phyloP scores from a whole-genome alignment of 2,797 vertebrate genomes.

The Artibeus jamaicensis region DNA sequence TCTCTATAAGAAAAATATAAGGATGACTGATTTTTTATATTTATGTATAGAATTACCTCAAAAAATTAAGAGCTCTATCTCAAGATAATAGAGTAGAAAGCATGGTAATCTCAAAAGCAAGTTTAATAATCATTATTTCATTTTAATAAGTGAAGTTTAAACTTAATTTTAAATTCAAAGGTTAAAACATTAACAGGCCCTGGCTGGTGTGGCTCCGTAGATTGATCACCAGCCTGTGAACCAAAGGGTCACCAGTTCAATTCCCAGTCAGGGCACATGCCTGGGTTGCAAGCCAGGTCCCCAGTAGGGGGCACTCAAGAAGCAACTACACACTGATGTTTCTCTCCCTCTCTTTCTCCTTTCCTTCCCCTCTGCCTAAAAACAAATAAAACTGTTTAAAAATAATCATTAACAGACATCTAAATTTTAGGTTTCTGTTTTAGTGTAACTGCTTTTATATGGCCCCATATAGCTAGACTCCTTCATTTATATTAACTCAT shows the following conservation, averaged over 20 bases:
- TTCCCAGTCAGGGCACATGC: too few relatives aligned
- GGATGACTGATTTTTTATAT: background rate
- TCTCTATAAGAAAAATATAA: conserved; percentile 7
- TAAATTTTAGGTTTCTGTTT: conserved; percentile 12
- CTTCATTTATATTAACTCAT: background rate
- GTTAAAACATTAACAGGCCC: background rate
- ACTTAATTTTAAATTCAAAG: background rate
- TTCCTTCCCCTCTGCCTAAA: too few relatives aligned
- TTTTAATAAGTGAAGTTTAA: background rate
- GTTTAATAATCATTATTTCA: background rate
- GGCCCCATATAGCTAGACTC: background rate
- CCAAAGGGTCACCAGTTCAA: too few relatives aligned
- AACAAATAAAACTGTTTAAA: background rate
- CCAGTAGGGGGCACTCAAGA: too few relatives aligned
- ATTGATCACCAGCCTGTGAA: too few relatives aligned
- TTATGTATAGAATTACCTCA: conserved; percentile 19
- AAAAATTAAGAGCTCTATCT: conserved; percentile 15
- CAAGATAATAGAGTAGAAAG: background rate
- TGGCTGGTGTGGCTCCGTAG: too few relatives aligned
- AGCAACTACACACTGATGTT: too few relatives aligned
- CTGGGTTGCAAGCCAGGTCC: too few relatives aligned
- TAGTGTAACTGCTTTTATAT: background rate
- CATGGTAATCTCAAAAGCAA: background rate
- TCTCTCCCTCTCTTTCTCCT: too few relatives aligned
- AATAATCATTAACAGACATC: background rate